Percentiles rank a stretch among this genome's conserved stretches.
Conservation (phyloP, 1,140 invertebrate genomes). For the Sitophilus oryzae region DNA sequence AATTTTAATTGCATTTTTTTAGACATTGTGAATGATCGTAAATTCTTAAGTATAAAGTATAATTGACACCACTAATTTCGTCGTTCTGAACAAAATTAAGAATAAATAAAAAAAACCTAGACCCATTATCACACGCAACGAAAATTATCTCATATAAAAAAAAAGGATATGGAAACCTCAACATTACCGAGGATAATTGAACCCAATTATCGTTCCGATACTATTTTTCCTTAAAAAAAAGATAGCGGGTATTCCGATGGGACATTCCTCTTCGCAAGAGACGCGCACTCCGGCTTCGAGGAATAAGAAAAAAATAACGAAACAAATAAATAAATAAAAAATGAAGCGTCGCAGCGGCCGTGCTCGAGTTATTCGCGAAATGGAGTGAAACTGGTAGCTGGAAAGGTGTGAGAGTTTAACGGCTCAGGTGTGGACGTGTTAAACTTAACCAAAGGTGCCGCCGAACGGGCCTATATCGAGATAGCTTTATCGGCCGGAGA, state of each 20-base stretch:
- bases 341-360: too few species aligned
- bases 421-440: slow-evolving; percentile 38
- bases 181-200: neutral
- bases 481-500: slow-evolving; percentile 13
- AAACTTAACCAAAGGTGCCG: slow-evolving; percentile 34
- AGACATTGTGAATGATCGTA: too few species aligned
- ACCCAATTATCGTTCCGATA: neutral
- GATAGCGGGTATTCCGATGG: neutral
- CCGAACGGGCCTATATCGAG: slow-evolving; percentile 18
- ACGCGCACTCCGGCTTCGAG: neutral
- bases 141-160: too few species aligned
- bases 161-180: too few species aligned
- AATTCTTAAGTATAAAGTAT: too few species aligned
- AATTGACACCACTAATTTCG: too few species aligned
- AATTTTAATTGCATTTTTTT: too few species aligned
- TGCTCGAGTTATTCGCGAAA: slow-evolving; percentile 34
- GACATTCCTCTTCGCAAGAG: neutral
- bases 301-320: neutral
- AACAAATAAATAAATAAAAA: neutral
- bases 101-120: too few species aligned
- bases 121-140: too few species aligned
- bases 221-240: neutral
- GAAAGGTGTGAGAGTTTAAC: slow-evolving; percentile 38
- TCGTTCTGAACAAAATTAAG: too few species aligned
- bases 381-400: slow-evolving; percentile 38